Evolutionary conservation across 2,797 vertebrate genomes (phyloP).

Genomic region (Todus mexicanus): DNA sequence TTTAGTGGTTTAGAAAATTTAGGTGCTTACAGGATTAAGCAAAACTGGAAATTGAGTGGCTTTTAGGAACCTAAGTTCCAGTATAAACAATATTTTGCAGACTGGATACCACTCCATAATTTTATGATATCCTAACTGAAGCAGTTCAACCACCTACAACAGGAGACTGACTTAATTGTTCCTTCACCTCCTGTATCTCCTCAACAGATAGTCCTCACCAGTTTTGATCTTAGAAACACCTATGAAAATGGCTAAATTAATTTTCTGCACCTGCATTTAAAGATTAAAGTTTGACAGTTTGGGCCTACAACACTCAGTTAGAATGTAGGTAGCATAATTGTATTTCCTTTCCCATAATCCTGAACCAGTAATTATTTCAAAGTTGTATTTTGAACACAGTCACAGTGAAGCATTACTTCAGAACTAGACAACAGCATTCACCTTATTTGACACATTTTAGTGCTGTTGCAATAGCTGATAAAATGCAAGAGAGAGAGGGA

Average conservation of each 20-base stretch:
- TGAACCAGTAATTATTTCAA: not conserved
- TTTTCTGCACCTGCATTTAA: not conserved
- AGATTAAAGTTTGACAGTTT: not conserved
- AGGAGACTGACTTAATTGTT: not conserved
- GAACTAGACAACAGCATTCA: not conserved
- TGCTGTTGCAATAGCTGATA: conserved; percentile 37
- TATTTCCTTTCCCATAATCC: not conserved
- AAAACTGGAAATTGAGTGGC: not conserved
- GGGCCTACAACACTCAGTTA: not conserved
- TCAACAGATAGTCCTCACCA: not conserved
- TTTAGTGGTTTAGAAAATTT: not conserved
- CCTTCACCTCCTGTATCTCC: not conserved
- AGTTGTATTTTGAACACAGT: not conserved
- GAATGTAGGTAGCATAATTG: not conserved
- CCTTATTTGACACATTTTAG: conserved; percentile 7
- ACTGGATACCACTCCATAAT: not conserved
- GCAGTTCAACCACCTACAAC: not conserved
- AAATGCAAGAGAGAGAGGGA: not conserved
- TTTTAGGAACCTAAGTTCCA: not conserved
- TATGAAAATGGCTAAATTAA: not conserved
- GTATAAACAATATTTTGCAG: not conserved
- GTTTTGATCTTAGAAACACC: not conserved
- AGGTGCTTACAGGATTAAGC: not conserved
- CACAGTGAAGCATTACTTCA: not conserved
- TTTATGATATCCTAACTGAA: not conserved